phyloP scores from a whole-genome alignment of 1,140 invertebrate species.

The Danaus melanippus region DNA sequence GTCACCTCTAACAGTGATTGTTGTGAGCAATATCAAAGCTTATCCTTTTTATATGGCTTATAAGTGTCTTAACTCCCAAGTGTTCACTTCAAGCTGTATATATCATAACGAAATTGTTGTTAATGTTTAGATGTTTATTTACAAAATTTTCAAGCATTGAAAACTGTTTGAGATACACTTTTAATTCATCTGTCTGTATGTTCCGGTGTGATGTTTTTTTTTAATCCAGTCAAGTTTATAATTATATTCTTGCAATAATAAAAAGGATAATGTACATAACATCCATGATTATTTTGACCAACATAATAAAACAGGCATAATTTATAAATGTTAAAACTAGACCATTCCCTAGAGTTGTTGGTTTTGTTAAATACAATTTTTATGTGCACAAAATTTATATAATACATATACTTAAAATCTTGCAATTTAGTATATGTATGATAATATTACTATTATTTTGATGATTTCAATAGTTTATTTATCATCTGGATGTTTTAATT shows the following conservation, averaged over 20 bases:
- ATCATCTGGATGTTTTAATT: not conserved
- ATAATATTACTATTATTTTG: conserved; percentile 14
- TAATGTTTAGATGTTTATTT: conserved; percentile 27
- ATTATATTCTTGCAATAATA: conserved; percentile 13
- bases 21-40: conserved; percentile 14
- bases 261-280: conserved; percentile 18
- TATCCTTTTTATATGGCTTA: conserved; percentile 16
- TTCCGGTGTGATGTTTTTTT: too few relatives aligned
- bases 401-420: not conserved
- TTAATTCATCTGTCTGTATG: not conserved
- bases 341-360: conserved; percentile 11
- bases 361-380: conserved; percentile 7
- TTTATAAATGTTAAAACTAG: conserved; percentile 1
- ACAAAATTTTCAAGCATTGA: conserved; percentile 22
- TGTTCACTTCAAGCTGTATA: conserved; percentile 17
- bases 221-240: conserved; percentile 7
- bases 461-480: conserved; percentile 13
- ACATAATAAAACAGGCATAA: conserved; percentile 1
- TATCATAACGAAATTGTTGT: conserved; percentile 18
- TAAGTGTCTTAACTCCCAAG: conserved; percentile 9
- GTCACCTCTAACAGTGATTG: conserved; percentile 16
- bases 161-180: conserved; percentile 9
- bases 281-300: conserved; percentile 1
- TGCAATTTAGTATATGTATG: conserved; percentile 10
- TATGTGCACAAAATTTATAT: conserved; percentile 15